A percentile compares a stretch with the other conserved stretches of the same genome.
Evolutionary conservation across 1,140 invertebrate species (phyloP).

Genomic region (Cherax quadricarinatus): DNA sequence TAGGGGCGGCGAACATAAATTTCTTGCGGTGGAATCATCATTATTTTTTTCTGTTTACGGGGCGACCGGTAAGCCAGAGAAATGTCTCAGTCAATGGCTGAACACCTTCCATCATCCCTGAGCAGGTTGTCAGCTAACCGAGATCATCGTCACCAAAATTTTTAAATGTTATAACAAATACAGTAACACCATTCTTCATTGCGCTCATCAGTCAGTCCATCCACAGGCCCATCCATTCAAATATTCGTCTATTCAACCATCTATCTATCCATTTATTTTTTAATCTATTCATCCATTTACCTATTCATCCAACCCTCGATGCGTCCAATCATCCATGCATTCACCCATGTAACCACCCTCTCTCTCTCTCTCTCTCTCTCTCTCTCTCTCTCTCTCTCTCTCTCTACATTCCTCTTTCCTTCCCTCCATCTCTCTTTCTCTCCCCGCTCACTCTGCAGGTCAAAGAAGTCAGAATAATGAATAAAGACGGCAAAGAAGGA

Average conservation of each 20-base stretch:
- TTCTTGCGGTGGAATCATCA: too few relatives aligned
- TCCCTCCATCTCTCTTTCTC: background rate
- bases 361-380: background rate
- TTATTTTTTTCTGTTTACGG: too few relatives aligned
- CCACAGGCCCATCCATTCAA: too few relatives aligned
- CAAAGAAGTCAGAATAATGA: conserved; percentile 51
- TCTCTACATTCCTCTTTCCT: background rate
- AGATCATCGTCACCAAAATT: too few relatives aligned
- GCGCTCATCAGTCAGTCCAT: too few relatives aligned
- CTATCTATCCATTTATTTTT: background rate
- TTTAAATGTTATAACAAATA: too few relatives aligned
- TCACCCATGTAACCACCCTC: background rate
- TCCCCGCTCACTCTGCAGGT: background rate
- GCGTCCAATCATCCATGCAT: background rate
- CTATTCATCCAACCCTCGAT: background rate
- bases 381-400: conserved; percentile 1
- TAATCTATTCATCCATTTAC: background rate
- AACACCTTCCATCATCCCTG: too few relatives aligned
- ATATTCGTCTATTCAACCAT: background rate
- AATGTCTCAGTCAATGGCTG: too few relatives aligned
- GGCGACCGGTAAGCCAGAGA: too few relatives aligned
- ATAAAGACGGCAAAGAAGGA: conserved; percentile 58
- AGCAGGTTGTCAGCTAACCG: too few relatives aligned
- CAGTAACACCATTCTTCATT: too few relatives aligned
- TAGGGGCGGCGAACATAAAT: too few relatives aligned